Evolutionary conservation across 2,113 vertebrate species (phyloP), one percentile per base, ranked within the genome.

Genomic region (Pipa parva): DNA sequence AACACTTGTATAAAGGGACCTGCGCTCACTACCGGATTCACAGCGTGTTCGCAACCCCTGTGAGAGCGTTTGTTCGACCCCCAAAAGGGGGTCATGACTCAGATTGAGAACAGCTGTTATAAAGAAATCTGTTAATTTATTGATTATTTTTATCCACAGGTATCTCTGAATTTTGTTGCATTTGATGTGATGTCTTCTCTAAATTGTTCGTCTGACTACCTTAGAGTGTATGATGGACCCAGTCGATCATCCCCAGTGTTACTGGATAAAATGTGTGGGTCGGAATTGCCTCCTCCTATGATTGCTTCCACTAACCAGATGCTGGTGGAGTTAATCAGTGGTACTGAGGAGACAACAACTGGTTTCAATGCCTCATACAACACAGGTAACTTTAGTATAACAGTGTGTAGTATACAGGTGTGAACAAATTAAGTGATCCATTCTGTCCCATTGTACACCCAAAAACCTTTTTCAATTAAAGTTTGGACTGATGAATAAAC

Each of bases 131-230:
- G n/a, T n/a, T n/a, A 42, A 42, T 15, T n/a, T 42, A 15, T 6
- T 31, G 29, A 31, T 6, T 42, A 3, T n/a, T 42, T 39, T 3
- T 9, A 42, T 42, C 11, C n/a, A 42, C 18, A 84, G 82, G 68
- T 82, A 59, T 81, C 78, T 50, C 61, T 84, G 68, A 78, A 76
- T 33, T 84, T 84, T 77, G 72, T 78, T 8, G 28, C 68, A 59
- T 76, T 84, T 71, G 74, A 81, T 74, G 72, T 84, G 20, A 79
- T 81, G 2, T 1, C 0, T 0, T 80, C 79, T 11, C 15, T 72
- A 54, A 59, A 29, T 25, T 84, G 82, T 68, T 63, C 76, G 29
- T 79, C 74, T 52, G 79, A 82, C 59, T 84, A 82, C 3, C 37
- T 84, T 57, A 75, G 74, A 73, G 64, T 84, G 59, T 82, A 82